Conservation (phyloP, 2,888 invertebrate species). For the Rhyacophila evoluta region DNA sequence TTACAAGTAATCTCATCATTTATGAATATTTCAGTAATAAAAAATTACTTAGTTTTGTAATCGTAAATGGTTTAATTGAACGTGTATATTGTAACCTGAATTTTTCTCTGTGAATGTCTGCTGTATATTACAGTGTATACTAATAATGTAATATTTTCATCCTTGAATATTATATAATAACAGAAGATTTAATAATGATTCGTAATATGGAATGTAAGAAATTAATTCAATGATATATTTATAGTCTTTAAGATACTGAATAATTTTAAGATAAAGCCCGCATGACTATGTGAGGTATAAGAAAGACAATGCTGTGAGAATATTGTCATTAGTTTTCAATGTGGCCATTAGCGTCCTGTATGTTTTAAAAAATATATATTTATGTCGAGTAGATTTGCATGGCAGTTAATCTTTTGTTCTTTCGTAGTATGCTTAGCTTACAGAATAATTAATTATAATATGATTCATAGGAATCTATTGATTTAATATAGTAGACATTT, state of each 20-base stretch:
- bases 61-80: neutral
- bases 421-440: conserved; percentile 32
- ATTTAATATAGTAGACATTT: too few species aligned
- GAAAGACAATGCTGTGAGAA: conserved; percentile 73
- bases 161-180: conserved; percentile 5
- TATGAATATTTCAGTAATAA: neutral
- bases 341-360: conserved; percentile 48
- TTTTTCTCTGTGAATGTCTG: neutral
- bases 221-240: conserved; percentile 33
- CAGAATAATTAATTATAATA: neutral
- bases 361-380: conserved; percentile 37
- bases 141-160: conserved; percentile 23
- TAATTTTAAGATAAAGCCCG: conserved; percentile 45
- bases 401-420: conserved; percentile 26
- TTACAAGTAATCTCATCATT: neutral
- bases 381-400: conserved; percentile 38
- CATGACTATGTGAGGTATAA: conserved; percentile 58
- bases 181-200: neutral
- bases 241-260: conserved; percentile 34
- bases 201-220: conserved; percentile 19
- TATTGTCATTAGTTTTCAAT: conserved; percentile 61
- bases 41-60: neutral
- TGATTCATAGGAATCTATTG: neutral
- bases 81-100: conserved; percentile 6
- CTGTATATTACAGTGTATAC: conserved; percentile 16